Base-by-base conservation (phyloP, 2,797 vertebrate genomes). In the Ptychadena robeensis region DNA sequence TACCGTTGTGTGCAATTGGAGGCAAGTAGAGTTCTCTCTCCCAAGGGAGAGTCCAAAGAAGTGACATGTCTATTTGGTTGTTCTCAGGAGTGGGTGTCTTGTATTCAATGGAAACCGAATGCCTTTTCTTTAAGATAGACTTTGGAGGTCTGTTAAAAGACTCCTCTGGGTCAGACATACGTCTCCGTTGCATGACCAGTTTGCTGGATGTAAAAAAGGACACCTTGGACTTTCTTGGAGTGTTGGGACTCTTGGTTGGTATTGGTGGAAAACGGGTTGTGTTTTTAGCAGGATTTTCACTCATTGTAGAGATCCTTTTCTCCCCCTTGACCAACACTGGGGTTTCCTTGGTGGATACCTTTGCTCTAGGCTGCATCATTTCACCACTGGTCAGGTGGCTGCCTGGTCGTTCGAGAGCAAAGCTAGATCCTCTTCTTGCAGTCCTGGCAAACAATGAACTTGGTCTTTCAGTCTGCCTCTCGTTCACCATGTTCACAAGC, bases 111-210 rank as follows among this genome's bases (percentile, higher is more conserved):
- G 44, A 64, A 1, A 73, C 25, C 0, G 86, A 83, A 69, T 64
- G 69, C 4, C 78, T 73, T 61, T 84, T 82, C 74, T 82, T 84
- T 59, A 86, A 40, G 37, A 86, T 82, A 18, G 86, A 44, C 32
- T 68, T 86, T 2, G 79, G 78, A 12, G 30, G 12, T 22, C 22
- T 35, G 18, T 73, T 72, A 6, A 79, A 12, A 12, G 84, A 68
- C 38, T 84, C 77, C 12, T 79, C 73, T 1, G 81, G 84, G n/a
- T 76, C 48, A 10, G 84, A 86, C 2, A 79, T n/a, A 27, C 86
- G 82, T 68, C 86, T 76, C 34, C 64, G 66, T 2, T 35, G n/a
- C 4, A 9, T 38, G 14, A 37, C 7, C 18, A 35, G 28, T 27
- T 66, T 38, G 9, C 30, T 38, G 2, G 37, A 6, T 0, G 70